Base-by-base conservation (phyloP, 2,888 invertebrate species). In the Cyclophora albipunctata region DNA sequence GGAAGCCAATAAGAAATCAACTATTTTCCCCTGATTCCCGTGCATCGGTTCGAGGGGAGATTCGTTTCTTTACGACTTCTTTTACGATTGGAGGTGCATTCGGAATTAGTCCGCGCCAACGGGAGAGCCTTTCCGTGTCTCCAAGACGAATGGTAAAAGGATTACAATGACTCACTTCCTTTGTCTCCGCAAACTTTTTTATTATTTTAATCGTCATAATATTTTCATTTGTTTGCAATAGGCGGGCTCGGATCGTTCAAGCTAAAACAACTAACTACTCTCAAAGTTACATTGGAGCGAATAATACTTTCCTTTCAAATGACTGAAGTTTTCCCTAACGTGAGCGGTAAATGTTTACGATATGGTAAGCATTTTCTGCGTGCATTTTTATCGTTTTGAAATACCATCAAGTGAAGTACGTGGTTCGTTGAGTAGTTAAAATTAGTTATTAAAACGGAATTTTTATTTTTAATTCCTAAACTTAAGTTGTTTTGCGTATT, bases 31-130 rank as follows among this genome's bases (percentile, higher is more conserved):
- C 77, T 83, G 84, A 84, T 84, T 81, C 81, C 67, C 79, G 82
- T 83, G 86, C 86, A 85, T 82, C 81, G 77, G 78, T 77, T 78
- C 71, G 78, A 79, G 80, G 86, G 85, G 84, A 75, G 74, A 69
- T 74, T 76, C 79, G 81, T 68, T 85, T 82, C 86, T 88, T 88
- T 88, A 88, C 86, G 88, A 85, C 85, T 84, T 76, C 82, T 87
- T 88, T 88, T 88, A 88, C 87, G 86, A 87, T 84, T 86, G 82
- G 79, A 86, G 86, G 85, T 88, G 87, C 88, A 88, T 88, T 86
- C 80, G 77, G 77, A 87, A 88, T 88, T 86, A 87, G 85, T 78
- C 75, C 73, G 73, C 72, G 76, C 75, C 75, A 70, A 69, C 78
- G 78, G 73, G 73, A 86, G 75, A 86, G 86, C 85, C 73, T 87